Percentiles rank a stretch among this genome's conserved stretches.
Evolutionary conservation across 2,888 invertebrate species (phyloP).

Genomic region (Sphecodes monilicornis): DNA sequence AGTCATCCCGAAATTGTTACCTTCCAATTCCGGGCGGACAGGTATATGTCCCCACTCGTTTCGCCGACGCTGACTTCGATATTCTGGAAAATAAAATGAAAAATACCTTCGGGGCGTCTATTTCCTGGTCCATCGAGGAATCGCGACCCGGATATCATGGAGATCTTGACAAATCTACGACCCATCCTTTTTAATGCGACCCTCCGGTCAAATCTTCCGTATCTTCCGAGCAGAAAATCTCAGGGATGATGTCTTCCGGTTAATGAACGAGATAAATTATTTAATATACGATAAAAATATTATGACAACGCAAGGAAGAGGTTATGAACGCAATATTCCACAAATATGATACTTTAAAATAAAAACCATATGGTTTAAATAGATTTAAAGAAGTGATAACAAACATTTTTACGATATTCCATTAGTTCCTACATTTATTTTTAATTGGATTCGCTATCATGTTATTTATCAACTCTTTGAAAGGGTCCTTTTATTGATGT

Average conservation of each 20-base stretch:
- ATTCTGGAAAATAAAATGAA: not conserved
- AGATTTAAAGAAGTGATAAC: not conserved
- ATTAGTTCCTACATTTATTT: not conserved
- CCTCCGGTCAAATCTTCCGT: not conserved
- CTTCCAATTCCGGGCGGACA: slow-evolving; percentile 57
- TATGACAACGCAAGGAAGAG: not conserved
- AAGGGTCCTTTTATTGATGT: not conserved
- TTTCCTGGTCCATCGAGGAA: slow-evolving; percentile 2
- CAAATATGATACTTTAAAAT: not conserved
- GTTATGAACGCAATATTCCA: not conserved
- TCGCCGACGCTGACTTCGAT: not conserved
- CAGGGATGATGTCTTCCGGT: not conserved
- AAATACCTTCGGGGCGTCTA: not conserved
- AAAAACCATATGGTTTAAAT: not conserved
- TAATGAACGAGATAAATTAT: not conserved
- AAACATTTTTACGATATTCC: not conserved
- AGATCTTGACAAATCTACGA: not conserved
- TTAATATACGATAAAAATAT: not conserved
- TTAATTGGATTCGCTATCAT: not conserved
- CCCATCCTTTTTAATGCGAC: not conserved
- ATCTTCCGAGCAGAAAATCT: not conserved
- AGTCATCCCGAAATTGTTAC: slow-evolving; percentile 40
- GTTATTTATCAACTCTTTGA: not conserved
- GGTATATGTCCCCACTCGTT: slow-evolving; percentile 50
- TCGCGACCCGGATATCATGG: not conserved